Conservation (phyloP, 2,113 vertebrate genomes). For the Channa maculata region DNA sequence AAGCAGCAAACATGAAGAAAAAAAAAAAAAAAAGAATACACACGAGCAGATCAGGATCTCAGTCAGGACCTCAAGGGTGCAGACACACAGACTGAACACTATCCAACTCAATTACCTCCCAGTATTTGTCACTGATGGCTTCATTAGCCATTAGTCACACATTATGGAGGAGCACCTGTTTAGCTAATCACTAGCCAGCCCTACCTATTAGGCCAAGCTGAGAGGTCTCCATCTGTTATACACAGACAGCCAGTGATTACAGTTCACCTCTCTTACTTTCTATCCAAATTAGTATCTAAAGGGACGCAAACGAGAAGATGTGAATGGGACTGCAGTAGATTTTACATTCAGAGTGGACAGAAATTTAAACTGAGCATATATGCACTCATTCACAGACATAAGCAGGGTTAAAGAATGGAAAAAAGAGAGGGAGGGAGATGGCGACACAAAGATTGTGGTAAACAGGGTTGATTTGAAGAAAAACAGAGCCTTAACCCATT, state of each 20-base stretch:
- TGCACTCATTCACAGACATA: slow-evolving; percentile 25
- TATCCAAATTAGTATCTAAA: neutral
- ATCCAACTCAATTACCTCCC: slow-evolving; percentile 44
- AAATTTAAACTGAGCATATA: neutral
- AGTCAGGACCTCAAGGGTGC: neutral
- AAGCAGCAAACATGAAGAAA: no score
- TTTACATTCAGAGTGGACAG: neutral
- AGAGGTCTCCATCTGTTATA: slow-evolving; percentile 44
- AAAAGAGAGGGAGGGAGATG: neutral
- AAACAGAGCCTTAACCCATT: slow-evolving; percentile 67
- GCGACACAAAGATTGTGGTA: slow-evolving; percentile 22
- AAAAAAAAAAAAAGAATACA: no score
- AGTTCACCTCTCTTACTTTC: slow-evolving; percentile 25
- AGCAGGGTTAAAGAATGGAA: slow-evolving; percentile 20
- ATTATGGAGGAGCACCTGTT: slow-evolving; percentile 48
- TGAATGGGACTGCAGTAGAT: neutral
- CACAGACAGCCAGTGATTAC: slow-evolving; percentile 16
- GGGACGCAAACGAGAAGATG: neutral
- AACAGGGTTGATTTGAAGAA: slow-evolving; percentile 47
- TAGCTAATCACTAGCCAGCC: slow-evolving; percentile 40
- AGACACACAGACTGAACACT: neutral
- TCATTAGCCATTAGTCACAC: slow-evolving; percentile 51
- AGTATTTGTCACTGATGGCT: slow-evolving; percentile 46
- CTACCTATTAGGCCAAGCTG: slow-evolving; percentile 54
- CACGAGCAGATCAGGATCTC: neutral